Percentiles rank a stretch among this genome's conserved stretches.
phyloP scores from a whole-genome alignment of 1,140 invertebrate genomes.

The Heterodera schachtii region DNA sequence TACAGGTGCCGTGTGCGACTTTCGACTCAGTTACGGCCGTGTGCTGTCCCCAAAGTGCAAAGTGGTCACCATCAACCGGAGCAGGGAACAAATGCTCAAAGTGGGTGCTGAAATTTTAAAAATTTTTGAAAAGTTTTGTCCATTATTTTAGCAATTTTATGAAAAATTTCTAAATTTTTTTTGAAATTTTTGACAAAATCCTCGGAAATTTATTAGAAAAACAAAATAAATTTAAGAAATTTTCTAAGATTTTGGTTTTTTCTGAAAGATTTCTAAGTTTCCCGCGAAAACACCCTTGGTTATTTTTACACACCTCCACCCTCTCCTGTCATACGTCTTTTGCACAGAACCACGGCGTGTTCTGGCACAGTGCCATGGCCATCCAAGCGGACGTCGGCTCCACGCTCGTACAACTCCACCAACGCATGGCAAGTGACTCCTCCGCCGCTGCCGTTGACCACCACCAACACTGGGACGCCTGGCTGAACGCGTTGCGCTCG shows the following conservation, averaged over 20 bases:
- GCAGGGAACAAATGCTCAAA: constrained; percentile 71
- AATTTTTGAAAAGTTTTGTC: too few species aligned
- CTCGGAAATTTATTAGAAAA: too few species aligned
- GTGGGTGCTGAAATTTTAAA: too few species aligned
- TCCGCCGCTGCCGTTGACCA: constrained; percentile 67
- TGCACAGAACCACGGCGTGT: constrained; percentile 73
- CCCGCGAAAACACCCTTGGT: too few species aligned
- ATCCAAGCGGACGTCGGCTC: constrained; percentile 72
- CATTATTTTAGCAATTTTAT: too few species aligned
- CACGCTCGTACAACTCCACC: constrained; percentile 69
- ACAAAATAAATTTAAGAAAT: too few species aligned
- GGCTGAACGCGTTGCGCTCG: constrained; percentile 69
- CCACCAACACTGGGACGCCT: constrained; percentile 60
- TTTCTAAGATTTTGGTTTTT: too few species aligned
- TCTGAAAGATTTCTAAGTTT: too few species aligned
- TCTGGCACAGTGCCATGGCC: constrained; percentile 73
- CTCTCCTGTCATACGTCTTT: background rate
- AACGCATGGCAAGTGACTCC: constrained; percentile 56
- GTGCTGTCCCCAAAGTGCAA: constrained; percentile 71
- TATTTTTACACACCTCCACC: too few species aligned
- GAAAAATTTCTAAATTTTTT: too few species aligned
- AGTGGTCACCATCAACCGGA: constrained; percentile 73
- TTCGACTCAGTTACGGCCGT: constrained; percentile 72
- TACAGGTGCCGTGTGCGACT: constrained; percentile 73
- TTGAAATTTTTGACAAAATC: too few species aligned